phyloP scores from a whole-genome alignment of 1,140 invertebrate species.

The Pseudomyrmex concolor region DNA sequence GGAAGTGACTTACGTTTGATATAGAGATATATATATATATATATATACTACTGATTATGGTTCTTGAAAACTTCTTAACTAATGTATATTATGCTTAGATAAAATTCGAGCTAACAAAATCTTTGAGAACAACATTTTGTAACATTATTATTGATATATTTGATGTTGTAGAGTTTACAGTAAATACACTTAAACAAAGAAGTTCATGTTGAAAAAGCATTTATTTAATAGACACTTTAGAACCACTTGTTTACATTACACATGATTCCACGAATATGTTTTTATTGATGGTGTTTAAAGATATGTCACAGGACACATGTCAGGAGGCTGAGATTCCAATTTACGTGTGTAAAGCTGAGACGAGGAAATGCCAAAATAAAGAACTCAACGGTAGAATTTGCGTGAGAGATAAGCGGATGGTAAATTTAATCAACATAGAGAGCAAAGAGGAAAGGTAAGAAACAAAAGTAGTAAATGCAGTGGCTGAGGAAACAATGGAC shows the following conservation, averaged over 20 bases:
- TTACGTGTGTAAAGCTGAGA: not conserved
- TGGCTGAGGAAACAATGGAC: slow-evolving; percentile 82
- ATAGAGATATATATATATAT: no score
- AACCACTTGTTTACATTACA: not conserved
- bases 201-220: not conserved
- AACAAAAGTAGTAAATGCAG: slow-evolving; percentile 80
- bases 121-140: no score
- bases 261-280: not conserved
- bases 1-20: no score
- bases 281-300: slow-evolving; percentile 34
- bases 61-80: no score
- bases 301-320: slow-evolving; percentile 57
- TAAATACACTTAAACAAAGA: no score
- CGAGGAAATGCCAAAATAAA: slow-evolving; percentile 9
- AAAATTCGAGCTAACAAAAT: not conserved
- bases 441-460: slow-evolving; percentile 66
- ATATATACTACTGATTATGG: no score
- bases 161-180: no score
- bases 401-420: slow-evolving; percentile 16
- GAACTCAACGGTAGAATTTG: not conserved
- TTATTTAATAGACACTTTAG: not conserved
- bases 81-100: not conserved
- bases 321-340: not conserved
- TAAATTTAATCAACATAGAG: slow-evolving; percentile 62
- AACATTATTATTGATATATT: no score